phyloP scores from a whole-genome alignment of 1,140 invertebrate species.

The Parasteatoda tepidariorum region DNA sequence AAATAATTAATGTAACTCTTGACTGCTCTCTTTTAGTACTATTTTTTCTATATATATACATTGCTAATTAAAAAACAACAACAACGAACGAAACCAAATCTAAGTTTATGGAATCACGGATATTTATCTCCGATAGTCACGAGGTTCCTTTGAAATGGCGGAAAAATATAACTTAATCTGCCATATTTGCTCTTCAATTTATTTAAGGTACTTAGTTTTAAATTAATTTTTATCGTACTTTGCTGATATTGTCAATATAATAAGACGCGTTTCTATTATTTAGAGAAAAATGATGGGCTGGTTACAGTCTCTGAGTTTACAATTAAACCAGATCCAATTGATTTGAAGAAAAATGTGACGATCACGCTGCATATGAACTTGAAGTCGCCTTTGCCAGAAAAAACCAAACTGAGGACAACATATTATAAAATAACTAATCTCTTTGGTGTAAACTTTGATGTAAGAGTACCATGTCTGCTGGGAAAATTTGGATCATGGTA shows the following conservation, averaged over 20 bases:
- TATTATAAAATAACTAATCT: constrained; percentile 32
- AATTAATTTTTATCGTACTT: background rate
- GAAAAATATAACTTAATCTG: background rate
- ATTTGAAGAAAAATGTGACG: constrained; percentile 23
- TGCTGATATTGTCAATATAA: background rate
- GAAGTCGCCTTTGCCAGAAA: background rate
- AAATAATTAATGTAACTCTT: too few relatives aligned
- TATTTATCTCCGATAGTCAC: background rate
- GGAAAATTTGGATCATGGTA: constrained; percentile 56
- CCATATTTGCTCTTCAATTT: background rate
- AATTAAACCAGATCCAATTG: constrained; percentile 1
- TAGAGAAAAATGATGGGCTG: background rate
- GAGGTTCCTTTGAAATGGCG: background rate
- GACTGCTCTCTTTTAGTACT: too few relatives aligned
- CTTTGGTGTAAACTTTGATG: constrained; percentile 37
- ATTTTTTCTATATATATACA: too few relatives aligned
- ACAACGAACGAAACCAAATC: too few relatives aligned
- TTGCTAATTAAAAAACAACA: too few relatives aligned
- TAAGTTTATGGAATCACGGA: background rate
- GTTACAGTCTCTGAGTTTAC: background rate
- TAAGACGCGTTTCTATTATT: background rate
- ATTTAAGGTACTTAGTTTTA: background rate
- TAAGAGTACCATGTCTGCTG: constrained; percentile 31
- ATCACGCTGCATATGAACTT: background rate
- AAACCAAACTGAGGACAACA: background rate